Conservation (phyloP, 2,888 invertebrate species). For the Acanthosepion lycidas region DNA sequence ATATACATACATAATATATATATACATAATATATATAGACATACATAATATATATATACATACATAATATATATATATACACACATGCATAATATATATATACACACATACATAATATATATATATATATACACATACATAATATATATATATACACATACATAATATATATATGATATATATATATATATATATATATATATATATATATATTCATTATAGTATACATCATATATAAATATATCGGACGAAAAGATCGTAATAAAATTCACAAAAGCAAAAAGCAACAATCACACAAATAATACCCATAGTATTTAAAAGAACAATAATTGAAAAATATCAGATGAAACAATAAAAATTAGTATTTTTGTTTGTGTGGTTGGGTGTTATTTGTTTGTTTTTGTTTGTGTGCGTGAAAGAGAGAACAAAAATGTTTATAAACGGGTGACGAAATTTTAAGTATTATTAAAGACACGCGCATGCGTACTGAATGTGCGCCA, state of each 20-base stretch:
- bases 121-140: too few species aligned
- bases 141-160: too few species aligned
- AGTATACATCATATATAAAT: background rate
- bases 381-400: background rate
- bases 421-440: background rate
- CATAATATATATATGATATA: background rate
- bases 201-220: background rate
- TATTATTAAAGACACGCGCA: background rate
- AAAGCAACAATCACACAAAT: constrained; percentile 41
- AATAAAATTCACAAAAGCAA: constrained; percentile 42
- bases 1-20: background rate
- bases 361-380: background rate
- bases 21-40: background rate
- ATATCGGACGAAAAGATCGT: background rate
- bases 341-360: background rate
- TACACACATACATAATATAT: too few species aligned
- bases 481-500: background rate
- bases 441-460: background rate
- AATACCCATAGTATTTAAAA: background rate
- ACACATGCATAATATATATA: background rate
- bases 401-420: background rate
- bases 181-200: too few species aligned
- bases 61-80: background rate
- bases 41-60: background rate
- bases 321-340: background rate